Conservation (phyloP, 2,888 invertebrate species). For the Trichogramma dendrolimi region DNA sequence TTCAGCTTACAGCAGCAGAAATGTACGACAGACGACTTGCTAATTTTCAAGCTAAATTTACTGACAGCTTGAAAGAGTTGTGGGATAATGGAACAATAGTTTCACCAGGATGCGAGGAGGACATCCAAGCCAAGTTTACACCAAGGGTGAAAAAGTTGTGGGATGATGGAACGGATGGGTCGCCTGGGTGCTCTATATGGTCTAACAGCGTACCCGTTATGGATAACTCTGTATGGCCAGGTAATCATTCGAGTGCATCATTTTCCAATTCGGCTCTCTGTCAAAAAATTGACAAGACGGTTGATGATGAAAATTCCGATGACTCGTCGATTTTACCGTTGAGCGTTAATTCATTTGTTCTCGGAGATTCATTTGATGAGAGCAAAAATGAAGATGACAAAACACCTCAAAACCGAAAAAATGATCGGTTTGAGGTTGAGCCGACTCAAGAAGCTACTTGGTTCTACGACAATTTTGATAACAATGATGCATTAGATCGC, state of each 20-base stretch:
- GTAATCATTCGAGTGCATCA: conserved; percentile 40
- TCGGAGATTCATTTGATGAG: conserved; percentile 45
- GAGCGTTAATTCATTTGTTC: conserved; percentile 48
- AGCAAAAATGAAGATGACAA: conserved; percentile 38
- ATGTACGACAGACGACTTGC: conserved; percentile 51
- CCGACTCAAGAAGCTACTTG: conserved; percentile 48
- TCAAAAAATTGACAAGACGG: conserved; percentile 21
- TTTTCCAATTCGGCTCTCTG: conserved; percentile 31
- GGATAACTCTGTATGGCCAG: conserved; percentile 40
- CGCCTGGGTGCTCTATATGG: no score
- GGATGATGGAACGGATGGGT: no score
- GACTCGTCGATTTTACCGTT: conserved; percentile 48
- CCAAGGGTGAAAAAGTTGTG: no score
- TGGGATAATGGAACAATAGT: conserved; percentile 57
- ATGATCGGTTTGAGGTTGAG: conserved; percentile 36
- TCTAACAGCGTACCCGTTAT: no score
- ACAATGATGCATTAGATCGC: conserved; percentile 61
- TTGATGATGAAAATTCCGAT: conserved; percentile 33
- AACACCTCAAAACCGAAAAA: conserved; percentile 15
- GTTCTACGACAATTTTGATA: conserved; percentile 51
- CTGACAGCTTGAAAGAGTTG: conserved; percentile 65
- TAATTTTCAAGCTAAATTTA: conserved; percentile 65
- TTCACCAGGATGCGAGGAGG: conserved; percentile 41
- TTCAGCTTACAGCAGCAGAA: conserved; percentile 42
- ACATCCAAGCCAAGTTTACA: no score